Conservation (phyloP, 2,113 vertebrate species). For the Oreocharis arfaki region DNA sequence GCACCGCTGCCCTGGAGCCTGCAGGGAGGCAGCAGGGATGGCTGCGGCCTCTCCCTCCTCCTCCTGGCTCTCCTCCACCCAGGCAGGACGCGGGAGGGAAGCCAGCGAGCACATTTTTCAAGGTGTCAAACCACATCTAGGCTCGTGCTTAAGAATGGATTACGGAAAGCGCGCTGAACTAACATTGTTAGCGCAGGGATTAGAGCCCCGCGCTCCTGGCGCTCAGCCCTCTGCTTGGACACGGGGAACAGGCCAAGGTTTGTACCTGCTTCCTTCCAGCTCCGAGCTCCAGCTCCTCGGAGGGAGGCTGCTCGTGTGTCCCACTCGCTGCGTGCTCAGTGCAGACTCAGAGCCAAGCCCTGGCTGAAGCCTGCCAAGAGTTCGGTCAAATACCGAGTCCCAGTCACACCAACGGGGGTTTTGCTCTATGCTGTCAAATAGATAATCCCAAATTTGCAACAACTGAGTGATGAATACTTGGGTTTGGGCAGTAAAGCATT, state of each 20-base stretch:
- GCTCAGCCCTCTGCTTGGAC: neutral
- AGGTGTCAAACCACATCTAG: conserved; percentile 30
- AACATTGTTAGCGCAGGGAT: neutral
- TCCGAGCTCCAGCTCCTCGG: neutral
- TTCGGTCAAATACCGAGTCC: neutral
- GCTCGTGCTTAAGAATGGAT: neutral
- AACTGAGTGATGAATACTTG: neutral
- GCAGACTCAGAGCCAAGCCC: neutral
- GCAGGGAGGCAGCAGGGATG: neutral
- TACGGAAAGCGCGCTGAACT: neutral
- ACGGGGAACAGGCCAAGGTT: neutral
- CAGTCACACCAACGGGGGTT: neutral
- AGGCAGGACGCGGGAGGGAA: neutral
- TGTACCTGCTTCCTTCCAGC: conserved; percentile 6
- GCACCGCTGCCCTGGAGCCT: neutral
- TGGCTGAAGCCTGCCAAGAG: neutral
- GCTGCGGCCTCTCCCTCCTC: neutral
- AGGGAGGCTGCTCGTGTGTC: neutral
- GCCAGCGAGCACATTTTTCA: neutral
- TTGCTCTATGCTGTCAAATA: neutral
- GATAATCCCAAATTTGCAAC: neutral
- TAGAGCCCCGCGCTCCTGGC: neutral
- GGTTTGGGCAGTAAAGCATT: neutral
- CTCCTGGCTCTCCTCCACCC: neutral
- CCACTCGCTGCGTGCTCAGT: neutral